phyloP scores from a whole-genome alignment of 2,888 invertebrate species.

The Thecophora atra region DNA sequence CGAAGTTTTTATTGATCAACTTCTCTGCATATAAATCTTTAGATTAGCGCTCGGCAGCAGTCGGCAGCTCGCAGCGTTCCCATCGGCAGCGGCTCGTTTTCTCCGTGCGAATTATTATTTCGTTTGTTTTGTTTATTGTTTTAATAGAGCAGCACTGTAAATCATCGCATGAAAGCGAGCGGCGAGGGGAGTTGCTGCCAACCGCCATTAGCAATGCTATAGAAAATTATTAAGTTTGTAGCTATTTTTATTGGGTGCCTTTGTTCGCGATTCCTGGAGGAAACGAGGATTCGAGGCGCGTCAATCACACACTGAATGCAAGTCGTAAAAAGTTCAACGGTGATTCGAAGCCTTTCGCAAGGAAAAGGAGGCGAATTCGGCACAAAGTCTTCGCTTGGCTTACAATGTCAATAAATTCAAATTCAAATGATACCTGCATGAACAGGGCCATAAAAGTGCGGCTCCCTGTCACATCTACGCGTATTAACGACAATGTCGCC shows the following conservation, averaged over 20 bases:
- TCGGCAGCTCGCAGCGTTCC: not conserved
- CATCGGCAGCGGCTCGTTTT: not conserved
- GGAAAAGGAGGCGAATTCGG: not conserved
- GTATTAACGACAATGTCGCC: constrained; percentile 35
- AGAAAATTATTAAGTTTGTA: constrained; percentile 46
- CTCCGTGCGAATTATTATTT: constrained; percentile 39
- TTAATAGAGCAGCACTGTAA: constrained; percentile 42
- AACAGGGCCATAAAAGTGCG: not conserved
- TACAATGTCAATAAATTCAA: constrained; percentile 27
- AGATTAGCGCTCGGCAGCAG: constrained; percentile 44
- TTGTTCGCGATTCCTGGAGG: constrained; percentile 7
- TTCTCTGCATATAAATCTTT: constrained; percentile 53
- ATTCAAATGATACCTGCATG: constrained; percentile 33
- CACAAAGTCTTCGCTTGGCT: not conserved
- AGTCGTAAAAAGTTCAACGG: not conserved
- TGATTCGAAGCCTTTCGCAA: too few species aligned
- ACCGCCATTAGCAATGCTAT: constrained; percentile 7
- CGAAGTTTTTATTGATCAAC: constrained; percentile 52
- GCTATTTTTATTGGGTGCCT: constrained; percentile 48
- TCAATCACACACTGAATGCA: constrained; percentile 29
- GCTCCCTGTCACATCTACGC: constrained; percentile 6
- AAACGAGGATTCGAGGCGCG: constrained; percentile 16
- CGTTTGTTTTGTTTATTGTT: constrained; percentile 43
- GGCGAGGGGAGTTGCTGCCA: not conserved
- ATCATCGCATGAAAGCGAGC: constrained; percentile 34